Evolutionary conservation across 2,797 vertebrate genomes (phyloP).

Genomic region (Labeo calbasu): DNA sequence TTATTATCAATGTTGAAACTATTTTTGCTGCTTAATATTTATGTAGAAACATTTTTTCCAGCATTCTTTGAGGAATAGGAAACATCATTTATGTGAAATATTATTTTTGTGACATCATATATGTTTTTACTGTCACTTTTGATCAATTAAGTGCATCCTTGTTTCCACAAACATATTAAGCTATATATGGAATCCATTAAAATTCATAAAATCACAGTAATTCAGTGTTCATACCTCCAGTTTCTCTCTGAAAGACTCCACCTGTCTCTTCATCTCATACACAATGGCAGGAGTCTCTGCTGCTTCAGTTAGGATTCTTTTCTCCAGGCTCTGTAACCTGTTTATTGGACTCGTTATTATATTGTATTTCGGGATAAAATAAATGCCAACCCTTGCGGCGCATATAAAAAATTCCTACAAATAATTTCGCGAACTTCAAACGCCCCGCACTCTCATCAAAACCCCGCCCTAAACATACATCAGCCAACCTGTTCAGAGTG

Average conservation of each 20-base stretch:
- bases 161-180: background rate
- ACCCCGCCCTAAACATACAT: background rate
- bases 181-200: background rate
- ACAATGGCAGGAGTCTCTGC: constrained; percentile 76
- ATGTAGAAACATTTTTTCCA: background rate
- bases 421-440: background rate
- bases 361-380: background rate
- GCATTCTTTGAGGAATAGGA: background rate
- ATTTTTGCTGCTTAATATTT: background rate
- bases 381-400: background rate
- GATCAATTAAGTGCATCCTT: background rate
- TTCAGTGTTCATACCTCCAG: constrained; percentile 70
- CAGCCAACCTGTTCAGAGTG: background rate
- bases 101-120: background rate
- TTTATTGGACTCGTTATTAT: background rate
- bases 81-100: background rate
- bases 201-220: background rate
- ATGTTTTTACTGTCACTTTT: background rate
- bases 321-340: constrained; percentile 81
- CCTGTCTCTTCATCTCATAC: constrained; percentile 81
- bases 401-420: background rate
- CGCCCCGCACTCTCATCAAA: background rate
- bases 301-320: constrained; percentile 74
- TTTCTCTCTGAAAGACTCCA: constrained; percentile 81
- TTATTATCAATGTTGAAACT: background rate